A percentile compares a stretch with the other conserved stretches of the same genome.
phyloP scores from a whole-genome alignment of 2,888 invertebrate genomes.

The Lasioglossum zephyrum region DNA sequence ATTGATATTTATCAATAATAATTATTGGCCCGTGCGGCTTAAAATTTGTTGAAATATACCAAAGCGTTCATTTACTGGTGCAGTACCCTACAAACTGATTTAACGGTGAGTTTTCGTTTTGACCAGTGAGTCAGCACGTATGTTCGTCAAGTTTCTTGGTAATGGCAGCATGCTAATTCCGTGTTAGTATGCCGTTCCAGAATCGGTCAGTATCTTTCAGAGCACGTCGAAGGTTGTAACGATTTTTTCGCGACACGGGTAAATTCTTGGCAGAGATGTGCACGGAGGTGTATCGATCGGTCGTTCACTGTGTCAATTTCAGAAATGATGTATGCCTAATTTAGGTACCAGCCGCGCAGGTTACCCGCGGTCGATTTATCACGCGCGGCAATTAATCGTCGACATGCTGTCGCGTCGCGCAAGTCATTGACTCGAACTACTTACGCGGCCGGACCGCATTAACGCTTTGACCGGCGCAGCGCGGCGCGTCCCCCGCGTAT shows the following conservation, averaged over 20 bases:
- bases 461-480: conserved; percentile 2
- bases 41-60: too few relatives aligned
- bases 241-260: neutral
- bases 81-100: neutral
- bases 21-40: too few relatives aligned
- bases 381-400: conserved; percentile 61
- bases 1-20: too few relatives aligned
- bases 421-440: conserved; percentile 63
- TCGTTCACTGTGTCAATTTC: conserved; percentile 60
- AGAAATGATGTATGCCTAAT: conserved; percentile 63
- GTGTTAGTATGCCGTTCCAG: neutral
- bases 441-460: conserved; percentile 28
- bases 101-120: neutral
- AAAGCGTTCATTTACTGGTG: too few relatives aligned
- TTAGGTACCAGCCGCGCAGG: conserved; percentile 53
- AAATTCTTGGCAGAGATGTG: conserved; percentile 35
- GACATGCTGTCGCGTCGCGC: conserved; percentile 40
- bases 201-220: neutral
- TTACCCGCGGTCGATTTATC: conserved; percentile 60
- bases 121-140: neutral
- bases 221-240: neutral
- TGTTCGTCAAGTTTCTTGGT: neutral
- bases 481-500: neutral
- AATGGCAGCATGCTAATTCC: neutral
- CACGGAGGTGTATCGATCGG: conserved; percentile 49